Evolutionary conservation across 2,888 invertebrate genomes (phyloP).

Genomic region (Ligdia adustata): DNA sequence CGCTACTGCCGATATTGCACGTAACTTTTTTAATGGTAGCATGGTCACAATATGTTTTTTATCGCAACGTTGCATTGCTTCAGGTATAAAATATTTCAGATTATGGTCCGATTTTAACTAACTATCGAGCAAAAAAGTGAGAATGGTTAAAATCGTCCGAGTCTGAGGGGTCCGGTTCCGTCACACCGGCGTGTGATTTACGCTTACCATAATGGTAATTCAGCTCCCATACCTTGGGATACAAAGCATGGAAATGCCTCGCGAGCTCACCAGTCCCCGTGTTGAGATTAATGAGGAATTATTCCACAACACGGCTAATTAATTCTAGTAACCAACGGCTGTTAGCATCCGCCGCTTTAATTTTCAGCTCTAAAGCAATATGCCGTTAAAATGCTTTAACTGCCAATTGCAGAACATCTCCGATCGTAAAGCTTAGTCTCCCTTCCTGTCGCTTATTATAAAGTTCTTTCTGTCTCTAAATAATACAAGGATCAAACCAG

Average conservation of each 20-base stretch:
- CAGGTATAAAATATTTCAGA: no score
- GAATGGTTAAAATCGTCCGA: no score
- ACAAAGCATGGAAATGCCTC: slow-evolving; percentile 62
- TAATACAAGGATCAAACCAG: slow-evolving; percentile 36
- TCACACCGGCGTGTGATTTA: slow-evolving; percentile 24
- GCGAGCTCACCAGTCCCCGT: slow-evolving; percentile 49
- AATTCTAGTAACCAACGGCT: slow-evolving; percentile 55
- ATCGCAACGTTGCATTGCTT: no score
- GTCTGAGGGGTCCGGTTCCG: no score
- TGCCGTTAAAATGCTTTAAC: slow-evolving; percentile 69
- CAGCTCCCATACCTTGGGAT: slow-evolving; percentile 47
- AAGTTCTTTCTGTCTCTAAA: slow-evolving; percentile 57
- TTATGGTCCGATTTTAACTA: no score
- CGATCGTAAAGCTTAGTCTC: slow-evolving; percentile 63
- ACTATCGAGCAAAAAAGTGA: no score
- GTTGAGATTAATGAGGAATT: slow-evolving; percentile 73
- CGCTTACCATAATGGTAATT: slow-evolving; percentile 58
- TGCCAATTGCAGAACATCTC: slow-evolving; percentile 67
- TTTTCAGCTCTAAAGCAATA: slow-evolving; percentile 67
- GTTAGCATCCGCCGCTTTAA: slow-evolving; percentile 59
- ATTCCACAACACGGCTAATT: slow-evolving; percentile 60
- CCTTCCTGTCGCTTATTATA: slow-evolving; percentile 68
- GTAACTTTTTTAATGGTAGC: no score
- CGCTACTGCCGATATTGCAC: no score
- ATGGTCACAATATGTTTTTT: no score